Conservation (phyloP, 2,797 vertebrate genomes). For the Sebastes matsubarae region DNA sequence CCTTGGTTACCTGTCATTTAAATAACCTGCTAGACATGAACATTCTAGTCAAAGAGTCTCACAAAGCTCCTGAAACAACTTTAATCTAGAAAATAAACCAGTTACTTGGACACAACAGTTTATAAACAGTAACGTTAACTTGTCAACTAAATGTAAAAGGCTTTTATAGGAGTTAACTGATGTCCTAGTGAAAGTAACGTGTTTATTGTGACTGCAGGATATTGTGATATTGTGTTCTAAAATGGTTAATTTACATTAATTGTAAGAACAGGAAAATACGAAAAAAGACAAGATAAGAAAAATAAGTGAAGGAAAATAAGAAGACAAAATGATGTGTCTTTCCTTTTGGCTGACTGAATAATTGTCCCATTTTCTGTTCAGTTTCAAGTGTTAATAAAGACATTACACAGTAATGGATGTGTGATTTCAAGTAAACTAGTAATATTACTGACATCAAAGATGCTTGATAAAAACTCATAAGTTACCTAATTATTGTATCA, state of each 20-base stretch:
- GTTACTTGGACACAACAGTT: not conserved
- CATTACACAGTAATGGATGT: no score
- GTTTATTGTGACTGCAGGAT: not conserved
- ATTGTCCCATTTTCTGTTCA: not conserved
- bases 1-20: not conserved
- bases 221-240: no score
- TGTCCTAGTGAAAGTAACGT: not conserved
- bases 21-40: not conserved
- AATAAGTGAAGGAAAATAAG: not conserved
- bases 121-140: not conserved
- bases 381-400: not conserved
- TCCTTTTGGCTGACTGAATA: not conserved
- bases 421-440: no score
- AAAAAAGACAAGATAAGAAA: not conserved
- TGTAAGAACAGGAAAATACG: not conserved
- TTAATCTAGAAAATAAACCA: not conserved
- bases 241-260: not conserved
- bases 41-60: not conserved
- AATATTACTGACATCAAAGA: no score
- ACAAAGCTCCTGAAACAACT: not conserved
- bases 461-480: no score
- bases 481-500: no score
- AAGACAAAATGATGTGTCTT: not conserved
- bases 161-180: no score
- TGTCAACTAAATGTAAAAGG: no score